Evolutionary conservation across 2,888 invertebrate genomes (phyloP).

Genomic region (Catocala nupta): DNA sequence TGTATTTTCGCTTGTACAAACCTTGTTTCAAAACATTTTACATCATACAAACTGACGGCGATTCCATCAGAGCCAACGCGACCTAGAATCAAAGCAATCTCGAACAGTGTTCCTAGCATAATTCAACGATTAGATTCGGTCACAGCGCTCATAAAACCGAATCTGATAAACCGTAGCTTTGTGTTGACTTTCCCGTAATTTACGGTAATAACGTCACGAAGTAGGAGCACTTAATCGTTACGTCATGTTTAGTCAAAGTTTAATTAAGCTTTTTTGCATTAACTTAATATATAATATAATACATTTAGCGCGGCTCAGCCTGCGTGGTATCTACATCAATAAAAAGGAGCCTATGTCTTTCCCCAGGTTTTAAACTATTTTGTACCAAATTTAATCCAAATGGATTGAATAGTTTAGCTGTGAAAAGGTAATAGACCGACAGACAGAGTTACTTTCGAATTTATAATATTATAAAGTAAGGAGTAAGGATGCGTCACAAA

Average conservation of each 20-base stretch:
- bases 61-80: neutral
- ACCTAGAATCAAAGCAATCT: slow-evolving; percentile 24
- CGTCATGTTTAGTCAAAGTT: neutral
- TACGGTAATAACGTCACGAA: slow-evolving; percentile 20
- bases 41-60: neutral
- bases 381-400: no score
- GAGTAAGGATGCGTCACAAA: no score
- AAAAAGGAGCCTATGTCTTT: no score
- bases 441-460: no score
- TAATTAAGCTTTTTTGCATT: neutral
- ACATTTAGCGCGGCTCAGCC: no score
- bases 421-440: no score
- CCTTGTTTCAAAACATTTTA: neutral
- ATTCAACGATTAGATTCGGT: slow-evolving; percentile 35
- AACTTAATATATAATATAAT: no score
- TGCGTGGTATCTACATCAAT: no score
- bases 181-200: slow-evolving; percentile 47
- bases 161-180: slow-evolving; percentile 47
- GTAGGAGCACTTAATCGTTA: slow-evolving; percentile 32
- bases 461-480: no score
- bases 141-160: slow-evolving; percentile 41
- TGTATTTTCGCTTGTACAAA: no score
- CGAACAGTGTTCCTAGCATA: slow-evolving; percentile 19
- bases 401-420: no score
- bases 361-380: no score